Evolutionary conservation across 2,113 vertebrate species (phyloP).

Genomic region (Rhagologus leucostigma): DNA sequence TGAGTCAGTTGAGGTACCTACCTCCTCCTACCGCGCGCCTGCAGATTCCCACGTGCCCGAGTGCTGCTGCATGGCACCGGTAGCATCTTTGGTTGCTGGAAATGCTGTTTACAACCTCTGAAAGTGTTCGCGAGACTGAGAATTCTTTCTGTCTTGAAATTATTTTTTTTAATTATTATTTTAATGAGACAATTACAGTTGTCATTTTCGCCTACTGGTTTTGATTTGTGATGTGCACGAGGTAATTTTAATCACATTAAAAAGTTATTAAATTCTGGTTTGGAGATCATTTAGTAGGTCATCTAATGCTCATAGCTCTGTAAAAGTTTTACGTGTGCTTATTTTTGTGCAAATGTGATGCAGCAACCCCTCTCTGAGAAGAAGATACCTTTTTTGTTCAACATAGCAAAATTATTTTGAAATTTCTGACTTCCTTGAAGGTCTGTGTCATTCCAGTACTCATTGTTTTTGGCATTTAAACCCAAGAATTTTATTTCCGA

Average conservation of each 20-base stretch:
- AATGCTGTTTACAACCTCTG: background rate
- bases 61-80: rapidly evolving
- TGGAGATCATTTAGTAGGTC: background rate
- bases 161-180: background rate
- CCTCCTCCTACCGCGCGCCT: rapidly evolving
- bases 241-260: background rate
- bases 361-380: background rate
- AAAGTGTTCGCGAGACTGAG: background rate
- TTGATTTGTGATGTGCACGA: background rate
- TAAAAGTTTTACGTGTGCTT: background rate
- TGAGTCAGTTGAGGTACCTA: rapidly evolving
- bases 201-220: background rate
- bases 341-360: background rate
- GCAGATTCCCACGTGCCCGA: rapidly evolving
- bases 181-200: background rate
- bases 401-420: background rate
- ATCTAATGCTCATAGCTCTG: background rate
- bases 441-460: background rate
- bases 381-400: background rate
- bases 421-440: background rate
- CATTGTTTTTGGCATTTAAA: background rate
- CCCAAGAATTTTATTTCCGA: background rate
- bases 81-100: background rate
- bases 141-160: background rate
- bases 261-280: background rate